phyloP scores from a whole-genome alignment of 2,113 vertebrate genomes.

The Microcebus jonahi region DNA sequence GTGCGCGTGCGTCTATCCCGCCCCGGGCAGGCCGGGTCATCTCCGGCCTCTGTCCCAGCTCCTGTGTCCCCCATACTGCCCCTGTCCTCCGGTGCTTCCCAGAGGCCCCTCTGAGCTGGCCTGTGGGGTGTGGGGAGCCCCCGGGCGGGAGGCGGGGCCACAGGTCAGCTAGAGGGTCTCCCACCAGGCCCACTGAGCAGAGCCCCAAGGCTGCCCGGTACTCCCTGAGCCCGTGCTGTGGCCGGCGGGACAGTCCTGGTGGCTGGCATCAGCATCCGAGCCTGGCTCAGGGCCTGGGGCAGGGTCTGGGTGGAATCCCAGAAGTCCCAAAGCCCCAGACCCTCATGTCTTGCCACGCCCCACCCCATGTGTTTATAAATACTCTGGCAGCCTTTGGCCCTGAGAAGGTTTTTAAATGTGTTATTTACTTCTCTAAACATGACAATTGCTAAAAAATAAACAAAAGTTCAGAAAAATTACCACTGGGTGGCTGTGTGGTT shows the following conservation, averaged over 20 bases:
- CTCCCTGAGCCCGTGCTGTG: neutral
- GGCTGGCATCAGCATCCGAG: neutral
- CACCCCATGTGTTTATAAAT: slow-evolving; percentile 77
- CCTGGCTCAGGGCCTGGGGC: slow-evolving; percentile 30
- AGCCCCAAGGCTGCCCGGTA: neutral
- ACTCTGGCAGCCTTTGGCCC: slow-evolving; percentile 78
- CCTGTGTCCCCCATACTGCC: slow-evolving; percentile 18
- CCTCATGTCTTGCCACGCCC: neutral
- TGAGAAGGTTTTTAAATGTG: slow-evolving; percentile 82
- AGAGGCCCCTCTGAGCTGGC: slow-evolving; percentile 75
- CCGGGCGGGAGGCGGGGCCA: slow-evolving; percentile 23
- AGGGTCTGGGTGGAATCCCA: neutral
- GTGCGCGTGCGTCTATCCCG: neutral
- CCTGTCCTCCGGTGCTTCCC: slow-evolving; percentile 77
- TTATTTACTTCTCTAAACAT: slow-evolving; percentile 82
- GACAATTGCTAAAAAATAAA: slow-evolving; percentile 85
- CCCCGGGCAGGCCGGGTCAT: neutral
- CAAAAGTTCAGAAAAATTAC: slow-evolving; percentile 69
- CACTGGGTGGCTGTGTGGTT: neutral
- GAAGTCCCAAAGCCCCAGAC: neutral
- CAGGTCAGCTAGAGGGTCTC: neutral
- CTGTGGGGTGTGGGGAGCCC: slow-evolving; percentile 60
- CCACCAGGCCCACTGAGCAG: neutral
- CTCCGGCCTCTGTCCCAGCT: neutral
- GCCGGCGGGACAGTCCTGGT: neutral